Conservation (phyloP, 1,140 invertebrate genomes). For the Ylistrum balloti region DNA sequence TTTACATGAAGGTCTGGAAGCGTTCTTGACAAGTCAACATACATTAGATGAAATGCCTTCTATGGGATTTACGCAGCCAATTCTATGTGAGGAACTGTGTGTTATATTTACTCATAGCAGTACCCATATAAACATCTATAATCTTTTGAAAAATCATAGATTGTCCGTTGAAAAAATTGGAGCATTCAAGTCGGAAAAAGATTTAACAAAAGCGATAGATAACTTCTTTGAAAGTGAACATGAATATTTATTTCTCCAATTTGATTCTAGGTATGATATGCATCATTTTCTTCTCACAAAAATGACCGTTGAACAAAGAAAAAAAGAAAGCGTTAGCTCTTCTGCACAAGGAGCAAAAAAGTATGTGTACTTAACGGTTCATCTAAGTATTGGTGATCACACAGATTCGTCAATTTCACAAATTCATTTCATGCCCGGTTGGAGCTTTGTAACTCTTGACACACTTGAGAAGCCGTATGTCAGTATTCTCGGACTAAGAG, state of each 20-base stretch:
- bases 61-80: background rate
- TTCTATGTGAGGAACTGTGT: slow-evolving; percentile 17
- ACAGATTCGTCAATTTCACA: slow-evolving; percentile 47
- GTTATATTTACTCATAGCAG: slow-evolving; percentile 63
- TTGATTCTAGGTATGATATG: slow-evolving; percentile 57
- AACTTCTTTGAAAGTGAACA: slow-evolving; percentile 59
- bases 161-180: slow-evolving; percentile 60
- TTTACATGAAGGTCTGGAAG: slow-evolving; percentile 63
- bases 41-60: background rate
- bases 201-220: slow-evolving; percentile 57
- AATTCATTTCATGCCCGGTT: slow-evolving; percentile 67
- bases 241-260: slow-evolving; percentile 60
- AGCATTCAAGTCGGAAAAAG: slow-evolving; percentile 71
- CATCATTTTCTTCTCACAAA: slow-evolving; percentile 67
- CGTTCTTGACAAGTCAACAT: background rate
- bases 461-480: slow-evolving; percentile 54
- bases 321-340: slow-evolving; percentile 4
- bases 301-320: slow-evolving; percentile 64
- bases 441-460: slow-evolving; percentile 68
- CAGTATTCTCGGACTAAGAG: slow-evolving; percentile 50
- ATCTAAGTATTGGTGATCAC: slow-evolving; percentile 56
- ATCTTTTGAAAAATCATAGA: background rate
- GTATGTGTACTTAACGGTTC: slow-evolving; percentile 64
- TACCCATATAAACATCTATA: slow-evolving; percentile 50
- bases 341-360: background rate